phyloP scores from a whole-genome alignment of 2,113 vertebrate genomes.

The Mesoclemmys tuberculata region DNA sequence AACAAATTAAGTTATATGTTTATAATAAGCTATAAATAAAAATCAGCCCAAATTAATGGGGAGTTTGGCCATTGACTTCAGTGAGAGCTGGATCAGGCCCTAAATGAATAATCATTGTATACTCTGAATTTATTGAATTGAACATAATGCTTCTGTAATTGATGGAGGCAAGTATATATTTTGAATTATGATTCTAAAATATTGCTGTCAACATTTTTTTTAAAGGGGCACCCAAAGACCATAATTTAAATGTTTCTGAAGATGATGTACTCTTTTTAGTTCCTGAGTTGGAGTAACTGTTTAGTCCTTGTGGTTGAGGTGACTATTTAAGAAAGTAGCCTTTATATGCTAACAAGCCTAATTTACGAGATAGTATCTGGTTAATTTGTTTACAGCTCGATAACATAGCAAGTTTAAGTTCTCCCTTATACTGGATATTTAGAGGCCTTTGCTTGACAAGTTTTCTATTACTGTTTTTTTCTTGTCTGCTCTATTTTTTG shows the following conservation, averaged over 20 bases:
- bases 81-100: not conserved
- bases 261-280: not conserved
- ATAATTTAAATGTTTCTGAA: not conserved
- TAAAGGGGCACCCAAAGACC: not conserved
- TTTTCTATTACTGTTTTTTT: not conserved
- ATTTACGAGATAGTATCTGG: constrained; percentile 5
- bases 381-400: constrained; percentile 20
- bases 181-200: not conserved
- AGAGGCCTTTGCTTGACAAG: not conserved
- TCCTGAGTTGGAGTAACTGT: not conserved
- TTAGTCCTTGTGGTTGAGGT: not conserved
- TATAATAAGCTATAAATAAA: not conserved
- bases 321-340: not conserved
- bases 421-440: constrained; percentile 5
- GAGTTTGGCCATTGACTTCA: not conserved
- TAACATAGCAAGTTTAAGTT: constrained; percentile 42
- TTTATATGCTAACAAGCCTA: constrained; percentile 13
- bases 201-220: not conserved
- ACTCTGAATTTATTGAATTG: not conserved
- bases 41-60: not conserved
- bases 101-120: no score
- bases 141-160: not conserved
- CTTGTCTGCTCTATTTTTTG: constrained; percentile 13
- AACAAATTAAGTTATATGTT: not conserved
- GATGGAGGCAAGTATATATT: not conserved